Evolutionary conservation across 2,113 vertebrate species (phyloP).

Genomic region (Empidonax alnorum): DNA sequence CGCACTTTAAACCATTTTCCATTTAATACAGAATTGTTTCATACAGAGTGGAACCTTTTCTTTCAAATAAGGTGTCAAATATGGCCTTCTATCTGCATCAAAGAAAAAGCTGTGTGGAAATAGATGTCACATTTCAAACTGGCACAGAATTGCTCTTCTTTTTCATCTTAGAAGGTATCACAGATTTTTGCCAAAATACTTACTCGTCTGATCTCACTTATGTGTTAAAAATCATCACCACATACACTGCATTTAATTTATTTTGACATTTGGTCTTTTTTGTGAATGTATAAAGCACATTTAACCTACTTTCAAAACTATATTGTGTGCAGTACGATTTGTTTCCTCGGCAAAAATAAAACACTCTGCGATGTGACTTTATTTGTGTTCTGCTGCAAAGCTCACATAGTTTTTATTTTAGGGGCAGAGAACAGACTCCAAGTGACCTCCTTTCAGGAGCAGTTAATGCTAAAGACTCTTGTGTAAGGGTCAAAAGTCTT

Average conservation of each 20-base stretch:
- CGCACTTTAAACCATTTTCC: background rate
- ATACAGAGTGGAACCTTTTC: background rate
- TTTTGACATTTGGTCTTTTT: background rate
- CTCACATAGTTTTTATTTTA: background rate
- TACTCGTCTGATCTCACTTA: background rate
- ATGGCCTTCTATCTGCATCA: background rate
- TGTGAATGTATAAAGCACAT: background rate
- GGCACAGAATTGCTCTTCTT: background rate
- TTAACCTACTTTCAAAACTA: slow-evolving; percentile 18
- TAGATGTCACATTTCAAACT: background rate
- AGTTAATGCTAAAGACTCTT: background rate
- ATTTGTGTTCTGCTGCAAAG: background rate
- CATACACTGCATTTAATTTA: background rate
- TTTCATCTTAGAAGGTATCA: background rate
- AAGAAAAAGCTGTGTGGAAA: background rate
- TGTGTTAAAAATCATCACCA: background rate
- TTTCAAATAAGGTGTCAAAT: slow-evolving; percentile 31
- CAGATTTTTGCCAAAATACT: background rate
- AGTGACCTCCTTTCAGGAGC: background rate
- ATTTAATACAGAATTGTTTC: background rate
- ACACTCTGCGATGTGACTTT: background rate
- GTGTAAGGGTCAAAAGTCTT: background rate
- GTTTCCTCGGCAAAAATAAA: background rate
- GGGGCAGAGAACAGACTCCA: background rate
- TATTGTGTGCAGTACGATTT: background rate